Conservation (phyloP, 1,140 invertebrate species). For the Pseudoatta argentina region DNA sequence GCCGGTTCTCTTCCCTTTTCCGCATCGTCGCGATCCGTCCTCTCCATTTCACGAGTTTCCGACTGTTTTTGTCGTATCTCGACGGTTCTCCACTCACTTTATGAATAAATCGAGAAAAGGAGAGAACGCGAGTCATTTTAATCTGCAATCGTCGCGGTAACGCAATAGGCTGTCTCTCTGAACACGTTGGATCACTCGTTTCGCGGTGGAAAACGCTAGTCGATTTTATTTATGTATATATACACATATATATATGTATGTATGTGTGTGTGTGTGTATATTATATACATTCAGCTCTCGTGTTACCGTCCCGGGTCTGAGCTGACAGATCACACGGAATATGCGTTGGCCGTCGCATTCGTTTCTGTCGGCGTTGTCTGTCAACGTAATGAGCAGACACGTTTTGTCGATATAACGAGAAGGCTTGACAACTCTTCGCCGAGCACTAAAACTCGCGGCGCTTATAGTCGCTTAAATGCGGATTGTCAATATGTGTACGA, state of each 20-base stretch:
- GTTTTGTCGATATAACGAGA: conserved; percentile 67
- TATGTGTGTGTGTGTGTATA: neutral
- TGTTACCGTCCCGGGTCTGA: conserved; percentile 49
- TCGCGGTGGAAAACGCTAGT: conserved; percentile 25
- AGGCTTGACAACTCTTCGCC: conserved; percentile 51
- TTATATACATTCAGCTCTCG: conserved; percentile 42
- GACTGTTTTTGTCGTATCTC: conserved; percentile 60
- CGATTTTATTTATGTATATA: conserved; percentile 59
- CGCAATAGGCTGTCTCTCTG: conserved; percentile 67
- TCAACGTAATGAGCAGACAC: conserved; percentile 67
- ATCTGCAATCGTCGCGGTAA: conserved; percentile 72
- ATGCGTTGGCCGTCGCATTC: conserved; percentile 61
- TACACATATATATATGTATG: neutral
- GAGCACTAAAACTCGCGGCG: conserved; percentile 36
- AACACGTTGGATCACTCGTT: conserved; percentile 45
- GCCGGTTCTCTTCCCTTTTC: neutral
- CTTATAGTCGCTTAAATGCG: conserved; percentile 57
- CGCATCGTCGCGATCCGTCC: conserved; percentile 4
- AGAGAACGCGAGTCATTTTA: conserved; percentile 65
- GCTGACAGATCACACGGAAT: conserved; percentile 64
- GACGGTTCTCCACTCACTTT: conserved; percentile 63
- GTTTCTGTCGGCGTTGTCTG: conserved; percentile 59
- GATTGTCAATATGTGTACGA: conserved; percentile 63
- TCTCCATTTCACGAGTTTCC: conserved; percentile 23
- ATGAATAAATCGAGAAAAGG: conserved; percentile 73